Base-by-base conservation (phyloP, 2,113 vertebrate species). In the Parus major region DNA sequence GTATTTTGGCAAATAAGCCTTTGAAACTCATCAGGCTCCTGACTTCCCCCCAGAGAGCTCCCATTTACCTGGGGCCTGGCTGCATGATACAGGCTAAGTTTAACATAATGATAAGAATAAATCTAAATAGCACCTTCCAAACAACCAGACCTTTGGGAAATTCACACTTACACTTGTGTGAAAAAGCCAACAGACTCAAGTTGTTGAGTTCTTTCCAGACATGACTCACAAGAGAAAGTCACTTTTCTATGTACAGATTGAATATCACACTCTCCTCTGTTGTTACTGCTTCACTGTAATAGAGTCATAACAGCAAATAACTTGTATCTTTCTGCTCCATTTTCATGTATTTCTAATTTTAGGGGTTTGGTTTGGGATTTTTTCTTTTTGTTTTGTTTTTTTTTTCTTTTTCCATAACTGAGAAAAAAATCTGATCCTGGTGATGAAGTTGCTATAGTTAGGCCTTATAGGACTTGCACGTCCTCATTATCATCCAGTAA, bases 131-230 rank as follows among this genome's bases (percentile, higher is more conserved):
- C 19, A 1, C 81, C 77, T 91, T 91, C 90, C 69, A 89, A 84
- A 79, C 65, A 81, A 71, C 76, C 28, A 78, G 76, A 42, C 72
- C 86, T 88, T 61, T 86, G 92, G 91, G 82, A 97, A 97, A 94
- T 92, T 92, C 92, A 86, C 60, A 50, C 33, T 79, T 75, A 53
- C 61, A 18, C 57, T 57, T 33, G 29, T 61, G 60, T 64, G 83
- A 82, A 78, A 86, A 92, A 94, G 64, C 80, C 64, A 90, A 64
- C 66, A 93, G 59, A 63, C 39, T 50, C 35, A 39, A 86, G 86
- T 35, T 85, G 47, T 31, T 79, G 56, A 66, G 24, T 41, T 95
- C 47, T 81, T 90, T 69, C 61, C 80, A 65, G 41, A 36, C 50
- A 12, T 19, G 36, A 79, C 39, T 91, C 71, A 56, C 46, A 44